Conservation (phyloP, 2,888 invertebrate species). For the Lysandra bellargus region DNA sequence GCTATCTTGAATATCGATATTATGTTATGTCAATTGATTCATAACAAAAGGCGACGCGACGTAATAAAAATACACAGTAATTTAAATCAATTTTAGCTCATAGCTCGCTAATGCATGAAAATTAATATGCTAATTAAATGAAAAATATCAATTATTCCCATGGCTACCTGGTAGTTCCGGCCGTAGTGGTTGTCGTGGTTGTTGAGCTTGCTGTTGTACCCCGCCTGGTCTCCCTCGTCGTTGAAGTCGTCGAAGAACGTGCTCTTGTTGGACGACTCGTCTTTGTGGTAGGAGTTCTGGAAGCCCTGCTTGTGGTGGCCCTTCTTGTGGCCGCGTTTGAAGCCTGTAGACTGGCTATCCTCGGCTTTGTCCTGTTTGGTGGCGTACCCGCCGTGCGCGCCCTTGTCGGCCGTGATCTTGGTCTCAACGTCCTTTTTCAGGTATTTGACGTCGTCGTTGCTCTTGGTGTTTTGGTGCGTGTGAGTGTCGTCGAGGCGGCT, state of each 20-base stretch:
- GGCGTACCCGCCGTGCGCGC: conserved; percentile 69
- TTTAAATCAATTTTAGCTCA: no score
- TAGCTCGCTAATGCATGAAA: no score
- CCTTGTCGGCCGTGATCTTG: conserved; percentile 69
- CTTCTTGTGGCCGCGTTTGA: conserved; percentile 81
- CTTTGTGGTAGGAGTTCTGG: conserved; percentile 85
- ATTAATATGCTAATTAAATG: no score
- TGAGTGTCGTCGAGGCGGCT: conserved; percentile 67
- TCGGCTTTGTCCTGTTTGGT: conserved; percentile 69
- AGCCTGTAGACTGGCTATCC: conserved; percentile 65
- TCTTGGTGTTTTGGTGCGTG: conserved; percentile 70
- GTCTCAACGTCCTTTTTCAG: conserved; percentile 70
- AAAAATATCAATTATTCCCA: no score
- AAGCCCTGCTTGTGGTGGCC: conserved; percentile 86
- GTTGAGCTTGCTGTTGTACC: conserved; percentile 66
- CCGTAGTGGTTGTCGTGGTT: conserved; percentile 68
- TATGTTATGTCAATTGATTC: no score
- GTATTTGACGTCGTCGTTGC: conserved; percentile 71
- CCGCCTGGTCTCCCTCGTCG: conserved; percentile 72
- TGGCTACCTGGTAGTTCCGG: conserved; percentile 53
- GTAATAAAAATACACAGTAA: no score
- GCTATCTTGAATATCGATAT: no score
- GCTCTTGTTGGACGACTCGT: conserved; percentile 85
- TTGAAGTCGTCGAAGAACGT: conserved; percentile 84
- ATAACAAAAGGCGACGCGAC: no score